Percentiles rank a stretch among this genome's conserved stretches.
phyloP scores from a whole-genome alignment of 2,888 invertebrate species.

The Eilema depressum region DNA sequence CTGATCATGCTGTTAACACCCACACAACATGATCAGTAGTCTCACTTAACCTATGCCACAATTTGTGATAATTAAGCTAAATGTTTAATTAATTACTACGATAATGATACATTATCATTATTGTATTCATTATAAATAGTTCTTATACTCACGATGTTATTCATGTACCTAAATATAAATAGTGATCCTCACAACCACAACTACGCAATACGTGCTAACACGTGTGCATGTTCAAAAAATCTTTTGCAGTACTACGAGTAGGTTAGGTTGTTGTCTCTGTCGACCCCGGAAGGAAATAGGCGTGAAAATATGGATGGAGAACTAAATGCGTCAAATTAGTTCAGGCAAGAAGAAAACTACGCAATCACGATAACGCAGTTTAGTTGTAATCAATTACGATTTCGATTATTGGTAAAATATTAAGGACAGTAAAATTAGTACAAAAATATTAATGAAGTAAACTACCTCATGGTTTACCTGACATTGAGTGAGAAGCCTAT shows the following conservation, averaged over 20 bases:
- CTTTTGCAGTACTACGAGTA: no score
- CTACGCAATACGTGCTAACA: neutral
- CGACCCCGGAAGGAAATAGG: no score
- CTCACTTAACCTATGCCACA: slow-evolving; percentile 2
- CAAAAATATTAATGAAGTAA: no score
- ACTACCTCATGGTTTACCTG: no score
- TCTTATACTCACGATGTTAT: neutral
- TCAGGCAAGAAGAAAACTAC: no score
- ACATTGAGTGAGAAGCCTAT: no score
- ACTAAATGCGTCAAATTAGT: no score
- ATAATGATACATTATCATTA: neutral
- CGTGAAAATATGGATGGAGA: no score
- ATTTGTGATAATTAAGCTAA: neutral
- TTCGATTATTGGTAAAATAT: neutral
- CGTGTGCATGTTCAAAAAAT: neutral
- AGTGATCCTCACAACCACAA: neutral
- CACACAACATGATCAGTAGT: no score
- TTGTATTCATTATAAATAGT: neutral
- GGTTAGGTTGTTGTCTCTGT: neutral
- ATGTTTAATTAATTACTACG: neutral
- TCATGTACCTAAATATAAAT: neutral
- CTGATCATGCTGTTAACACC: neutral
- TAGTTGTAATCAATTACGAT: neutral
- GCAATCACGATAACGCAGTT: neutral
- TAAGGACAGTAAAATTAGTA: no score